Evolutionary conservation across 2,113 vertebrate genomes (phyloP).

Genomic region (Spilogale gracilis): DNA sequence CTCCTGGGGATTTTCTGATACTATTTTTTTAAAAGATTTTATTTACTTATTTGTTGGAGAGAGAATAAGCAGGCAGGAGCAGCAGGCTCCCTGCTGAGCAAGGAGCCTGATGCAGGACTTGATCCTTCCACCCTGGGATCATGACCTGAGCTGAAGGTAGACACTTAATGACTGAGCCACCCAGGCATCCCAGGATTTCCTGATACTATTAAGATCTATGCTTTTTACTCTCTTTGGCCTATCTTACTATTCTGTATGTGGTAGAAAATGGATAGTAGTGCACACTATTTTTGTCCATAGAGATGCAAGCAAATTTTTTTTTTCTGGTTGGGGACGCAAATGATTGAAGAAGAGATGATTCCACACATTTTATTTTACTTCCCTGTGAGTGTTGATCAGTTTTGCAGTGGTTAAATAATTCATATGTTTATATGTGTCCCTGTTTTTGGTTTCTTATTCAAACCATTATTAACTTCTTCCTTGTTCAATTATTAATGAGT

Average conservation of each 20-base stretch:
- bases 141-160: too few species aligned
- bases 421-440: background rate
- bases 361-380: conserved; percentile 6
- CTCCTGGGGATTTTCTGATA: too few species aligned
- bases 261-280: conserved; percentile 1
- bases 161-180: too few species aligned
- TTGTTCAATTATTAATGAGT: background rate
- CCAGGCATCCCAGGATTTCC: too few species aligned
- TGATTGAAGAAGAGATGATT: background rate
- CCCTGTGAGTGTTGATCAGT: background rate
- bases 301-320: background rate
- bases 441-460: background rate
- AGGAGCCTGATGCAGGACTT: too few species aligned
- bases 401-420: background rate
- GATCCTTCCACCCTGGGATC: too few species aligned
- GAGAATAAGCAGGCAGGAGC: too few species aligned
- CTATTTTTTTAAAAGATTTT: too few species aligned
- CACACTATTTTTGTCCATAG: background rate
- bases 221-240: background rate
- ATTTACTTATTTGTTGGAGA: too few species aligned
- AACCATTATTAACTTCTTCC: background rate
- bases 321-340: background rate
- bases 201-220: background rate
- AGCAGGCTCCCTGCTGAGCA: too few species aligned
- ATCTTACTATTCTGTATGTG: background rate